phyloP scores from a whole-genome alignment of 2,113 vertebrate species.

The Choloepus hoffmanni region DNA sequence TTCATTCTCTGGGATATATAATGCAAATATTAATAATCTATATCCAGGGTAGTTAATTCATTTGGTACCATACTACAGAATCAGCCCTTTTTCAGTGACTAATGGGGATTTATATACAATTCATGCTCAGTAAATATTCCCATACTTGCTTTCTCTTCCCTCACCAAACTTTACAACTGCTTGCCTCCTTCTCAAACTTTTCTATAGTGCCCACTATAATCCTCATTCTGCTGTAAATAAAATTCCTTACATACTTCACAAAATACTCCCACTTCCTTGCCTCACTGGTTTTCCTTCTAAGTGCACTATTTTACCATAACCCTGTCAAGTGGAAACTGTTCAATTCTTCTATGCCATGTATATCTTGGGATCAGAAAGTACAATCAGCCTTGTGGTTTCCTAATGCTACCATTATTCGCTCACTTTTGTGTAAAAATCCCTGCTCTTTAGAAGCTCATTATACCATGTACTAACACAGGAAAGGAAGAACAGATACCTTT shows the following conservation, averaged over 20 bases:
- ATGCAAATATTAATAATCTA: neutral
- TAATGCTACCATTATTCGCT: neutral
- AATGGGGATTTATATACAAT: neutral
- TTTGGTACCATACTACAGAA: neutral
- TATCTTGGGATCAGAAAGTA: neutral
- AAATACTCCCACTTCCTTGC: neutral
- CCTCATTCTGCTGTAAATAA: neutral
- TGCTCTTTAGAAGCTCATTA: neutral
- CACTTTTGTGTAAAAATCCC: neutral
- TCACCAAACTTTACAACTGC: neutral
- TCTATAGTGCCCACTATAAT: neutral
- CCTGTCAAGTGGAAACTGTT: neutral
- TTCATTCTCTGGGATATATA: neutral
- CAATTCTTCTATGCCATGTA: neutral
- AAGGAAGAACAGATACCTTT: neutral
- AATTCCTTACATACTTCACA: neutral
- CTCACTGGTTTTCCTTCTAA: neutral
- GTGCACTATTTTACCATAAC: neutral
- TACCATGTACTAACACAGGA: neutral
- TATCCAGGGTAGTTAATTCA: neutral
- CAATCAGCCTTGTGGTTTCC: neutral
- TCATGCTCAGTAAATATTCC: neutral
- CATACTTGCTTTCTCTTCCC: neutral
- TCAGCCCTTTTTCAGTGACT: neutral
- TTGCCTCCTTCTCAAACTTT: constrained; percentile 19